Percentiles rank a stretch among this genome's conserved stretches.
phyloP scores from a whole-genome alignment of 2,113 vertebrate genomes.

The Spizaetus ornatus region DNA sequence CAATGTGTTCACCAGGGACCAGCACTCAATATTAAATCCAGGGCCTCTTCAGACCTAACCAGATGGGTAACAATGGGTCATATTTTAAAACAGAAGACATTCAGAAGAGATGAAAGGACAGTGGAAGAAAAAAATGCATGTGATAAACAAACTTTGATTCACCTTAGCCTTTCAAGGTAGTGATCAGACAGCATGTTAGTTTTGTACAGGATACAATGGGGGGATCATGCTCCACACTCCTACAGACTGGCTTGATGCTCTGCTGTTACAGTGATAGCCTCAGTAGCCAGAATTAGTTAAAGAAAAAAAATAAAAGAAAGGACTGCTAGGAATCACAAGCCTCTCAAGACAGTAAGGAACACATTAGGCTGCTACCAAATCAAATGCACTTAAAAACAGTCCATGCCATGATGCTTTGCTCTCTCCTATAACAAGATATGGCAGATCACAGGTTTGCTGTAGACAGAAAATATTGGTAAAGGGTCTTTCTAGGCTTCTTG shows the following conservation, averaged over 20 bases:
- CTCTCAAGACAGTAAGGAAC: neutral
- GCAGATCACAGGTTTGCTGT: neutral
- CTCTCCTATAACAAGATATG: neutral
- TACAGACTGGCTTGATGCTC: neutral
- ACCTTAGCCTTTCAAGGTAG: neutral
- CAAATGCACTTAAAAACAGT: neutral
- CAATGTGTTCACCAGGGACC: neutral
- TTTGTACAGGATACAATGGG: neutral
- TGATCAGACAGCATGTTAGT: neutral
- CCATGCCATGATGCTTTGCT: neutral
- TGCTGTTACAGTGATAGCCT: neutral
- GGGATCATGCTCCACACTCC: neutral
- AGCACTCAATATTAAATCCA: neutral
- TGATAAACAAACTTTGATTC: neutral
- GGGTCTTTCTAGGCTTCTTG: neutral
- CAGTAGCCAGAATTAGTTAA: neutral
- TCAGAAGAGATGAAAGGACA: neutral
- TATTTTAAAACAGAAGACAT: neutral
- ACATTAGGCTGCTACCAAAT: neutral
- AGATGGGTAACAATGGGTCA: neutral
- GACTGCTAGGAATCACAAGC: neutral
- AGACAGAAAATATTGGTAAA: neutral
- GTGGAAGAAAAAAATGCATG: neutral
- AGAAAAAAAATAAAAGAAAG: neutral
- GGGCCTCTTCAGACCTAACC: neutral